These are phyloP conservation scores for Forbesichthys agassizii DNA, from an alignment of 2,113 vertebrate species.

Conservation along the genomic window DNA sequence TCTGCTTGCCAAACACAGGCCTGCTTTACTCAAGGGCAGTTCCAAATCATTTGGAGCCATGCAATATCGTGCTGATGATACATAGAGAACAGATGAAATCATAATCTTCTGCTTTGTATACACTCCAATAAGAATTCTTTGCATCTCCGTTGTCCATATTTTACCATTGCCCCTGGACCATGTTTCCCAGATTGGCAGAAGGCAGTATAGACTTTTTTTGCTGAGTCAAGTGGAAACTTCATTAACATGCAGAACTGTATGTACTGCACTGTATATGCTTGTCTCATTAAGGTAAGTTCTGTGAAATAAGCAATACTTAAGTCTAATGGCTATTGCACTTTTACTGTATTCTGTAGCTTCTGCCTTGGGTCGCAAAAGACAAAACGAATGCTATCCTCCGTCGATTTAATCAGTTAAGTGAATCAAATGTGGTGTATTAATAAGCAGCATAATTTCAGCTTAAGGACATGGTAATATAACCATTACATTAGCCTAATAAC, in stretches of 20 bases:
- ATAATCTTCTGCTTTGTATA: conserved; percentile 50
- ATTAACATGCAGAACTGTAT: conserved; percentile 1
- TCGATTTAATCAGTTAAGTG: too few species aligned
- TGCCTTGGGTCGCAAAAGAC: not conserved
- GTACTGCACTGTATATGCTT: conserved; percentile 2
- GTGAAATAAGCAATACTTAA: conserved; percentile 19
- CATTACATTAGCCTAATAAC: too few species aligned
- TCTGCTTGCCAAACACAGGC: conserved; percentile 32
- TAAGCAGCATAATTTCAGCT: too few species aligned
- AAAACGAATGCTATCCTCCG: too few species aligned
- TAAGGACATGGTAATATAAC: too few species aligned
- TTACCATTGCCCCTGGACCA: conserved; percentile 26
- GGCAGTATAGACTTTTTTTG: conserved; percentile 36
- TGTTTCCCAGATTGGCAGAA: conserved; percentile 26
- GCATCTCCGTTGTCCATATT: conserved; percentile 33
- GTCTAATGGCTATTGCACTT: not conserved
- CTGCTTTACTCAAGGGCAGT: conserved; percentile 36
- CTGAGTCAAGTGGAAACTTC: conserved; percentile 31
- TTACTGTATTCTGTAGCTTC: not conserved
- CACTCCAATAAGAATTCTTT: conserved; percentile 26
- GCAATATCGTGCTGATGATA: conserved; percentile 43
- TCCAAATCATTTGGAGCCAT: conserved; percentile 29
- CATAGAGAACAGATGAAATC: conserved; percentile 47
- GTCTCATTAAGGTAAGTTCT: conserved; percentile 33
- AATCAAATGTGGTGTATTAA: too few species aligned